Conservation (phyloP, 2,888 invertebrate species). For the Sicus ferrugineus region DNA sequence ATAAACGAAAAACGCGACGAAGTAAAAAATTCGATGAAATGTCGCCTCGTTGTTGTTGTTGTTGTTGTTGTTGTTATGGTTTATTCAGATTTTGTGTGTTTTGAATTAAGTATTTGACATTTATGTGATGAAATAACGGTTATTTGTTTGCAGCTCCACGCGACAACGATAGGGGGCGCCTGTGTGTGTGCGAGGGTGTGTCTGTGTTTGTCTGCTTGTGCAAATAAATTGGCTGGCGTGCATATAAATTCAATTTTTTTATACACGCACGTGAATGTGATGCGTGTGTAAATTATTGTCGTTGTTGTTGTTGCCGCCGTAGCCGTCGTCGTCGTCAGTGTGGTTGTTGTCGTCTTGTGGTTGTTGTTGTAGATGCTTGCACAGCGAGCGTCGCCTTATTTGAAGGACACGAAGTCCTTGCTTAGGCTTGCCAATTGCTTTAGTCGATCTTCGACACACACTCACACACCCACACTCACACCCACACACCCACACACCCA, state of each 20-base stretch:
- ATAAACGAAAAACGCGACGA: too few relatives aligned
- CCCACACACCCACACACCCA: too few relatives aligned
- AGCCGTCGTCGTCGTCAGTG: neutral
- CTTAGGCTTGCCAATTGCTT: neutral
- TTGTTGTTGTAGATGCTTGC: constrained; percentile 1
- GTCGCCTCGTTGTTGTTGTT: neutral
- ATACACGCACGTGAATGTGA: neutral
- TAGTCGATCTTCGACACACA: neutral
- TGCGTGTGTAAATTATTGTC: neutral
- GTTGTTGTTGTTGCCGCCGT: neutral
- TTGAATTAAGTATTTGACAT: neutral
- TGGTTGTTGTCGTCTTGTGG: neutral
- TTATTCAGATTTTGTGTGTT: neutral
- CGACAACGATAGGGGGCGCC: neutral
- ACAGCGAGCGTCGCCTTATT: too few relatives aligned
- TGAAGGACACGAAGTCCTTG: neutral
- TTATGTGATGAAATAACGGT: neutral
- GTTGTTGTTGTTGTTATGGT: neutral
- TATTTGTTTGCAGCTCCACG: too few relatives aligned
- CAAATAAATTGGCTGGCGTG: too few relatives aligned
- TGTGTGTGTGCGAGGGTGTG: neutral
- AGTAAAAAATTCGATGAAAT: too few relatives aligned
- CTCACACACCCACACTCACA: too few relatives aligned
- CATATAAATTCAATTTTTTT: neutral
- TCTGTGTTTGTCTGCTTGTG: constrained; percentile 5